phyloP scores from a whole-genome alignment of 2,888 invertebrate species.

The Gordius sp. region DNA sequence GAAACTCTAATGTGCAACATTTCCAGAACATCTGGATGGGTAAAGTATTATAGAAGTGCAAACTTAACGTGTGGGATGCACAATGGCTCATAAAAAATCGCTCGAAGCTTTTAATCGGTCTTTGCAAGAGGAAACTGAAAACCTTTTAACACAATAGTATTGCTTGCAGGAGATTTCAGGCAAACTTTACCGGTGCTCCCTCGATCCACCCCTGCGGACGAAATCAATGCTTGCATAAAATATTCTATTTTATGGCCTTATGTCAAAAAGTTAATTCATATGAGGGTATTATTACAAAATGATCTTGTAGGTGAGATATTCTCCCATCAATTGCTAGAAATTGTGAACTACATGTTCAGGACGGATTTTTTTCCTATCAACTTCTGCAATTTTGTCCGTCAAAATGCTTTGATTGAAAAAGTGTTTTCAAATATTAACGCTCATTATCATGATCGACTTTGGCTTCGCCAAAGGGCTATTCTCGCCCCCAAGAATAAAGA shows the following conservation, averaged over 20 bases:
- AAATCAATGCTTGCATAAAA: background rate
- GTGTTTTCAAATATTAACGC: too few species aligned
- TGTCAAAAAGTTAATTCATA: background rate
- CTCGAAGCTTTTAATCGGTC: constrained; percentile 18
- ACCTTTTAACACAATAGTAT: too few species aligned
- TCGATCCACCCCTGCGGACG: background rate
- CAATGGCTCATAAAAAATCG: constrained; percentile 19
- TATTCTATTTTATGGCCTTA: background rate
- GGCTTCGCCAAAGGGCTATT: too few species aligned
- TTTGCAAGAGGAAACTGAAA: too few species aligned
- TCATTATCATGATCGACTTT: too few species aligned
- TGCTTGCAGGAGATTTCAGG: too few species aligned
- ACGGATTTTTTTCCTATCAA: too few species aligned
- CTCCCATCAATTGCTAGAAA: too few species aligned
- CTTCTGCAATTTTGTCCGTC: too few species aligned
- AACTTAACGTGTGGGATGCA: constrained; percentile 20
- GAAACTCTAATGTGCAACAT: constrained; percentile 10
- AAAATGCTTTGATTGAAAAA: too few species aligned
- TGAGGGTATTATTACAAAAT: background rate
- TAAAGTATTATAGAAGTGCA: constrained; percentile 16
- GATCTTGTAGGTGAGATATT: background rate
- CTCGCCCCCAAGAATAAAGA: background rate
- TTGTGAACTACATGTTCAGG: too few species aligned
- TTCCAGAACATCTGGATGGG: background rate
- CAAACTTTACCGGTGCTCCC: background rate